A percentile compares a stretch with the other conserved stretches of the same genome.
phyloP scores from a whole-genome alignment of 2,113 vertebrate genomes.

The Megaceryle torquata region DNA sequence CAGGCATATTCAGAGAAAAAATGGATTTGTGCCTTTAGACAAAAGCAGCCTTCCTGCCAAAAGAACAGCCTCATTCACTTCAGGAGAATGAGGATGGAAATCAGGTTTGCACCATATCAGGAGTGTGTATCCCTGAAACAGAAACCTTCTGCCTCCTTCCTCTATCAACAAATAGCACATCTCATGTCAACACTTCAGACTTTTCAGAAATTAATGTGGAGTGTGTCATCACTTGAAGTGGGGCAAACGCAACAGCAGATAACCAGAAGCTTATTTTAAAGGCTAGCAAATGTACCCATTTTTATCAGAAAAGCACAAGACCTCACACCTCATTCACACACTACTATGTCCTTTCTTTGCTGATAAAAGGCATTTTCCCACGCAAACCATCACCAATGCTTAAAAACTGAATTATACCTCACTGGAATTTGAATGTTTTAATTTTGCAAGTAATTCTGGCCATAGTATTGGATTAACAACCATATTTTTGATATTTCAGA shows the following conservation, averaged over 20 bases:
- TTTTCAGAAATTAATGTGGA: neutral
- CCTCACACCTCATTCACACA: neutral
- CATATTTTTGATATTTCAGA: neutral
- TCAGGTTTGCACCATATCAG: neutral
- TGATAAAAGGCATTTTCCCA: neutral
- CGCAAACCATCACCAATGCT: neutral
- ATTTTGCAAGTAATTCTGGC: neutral
- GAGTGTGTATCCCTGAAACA: neutral
- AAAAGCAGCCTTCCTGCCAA: neutral
- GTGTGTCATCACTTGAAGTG: neutral
- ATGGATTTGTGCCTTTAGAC: neutral
- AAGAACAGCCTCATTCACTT: neutral
- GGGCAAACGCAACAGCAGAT: neutral
- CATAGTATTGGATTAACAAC: neutral
- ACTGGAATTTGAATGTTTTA: neutral
- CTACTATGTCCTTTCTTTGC: neutral
- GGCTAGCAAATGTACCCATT: neutral
- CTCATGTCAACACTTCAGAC: neutral
- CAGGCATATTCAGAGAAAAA: neutral
- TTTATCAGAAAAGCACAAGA: neutral
- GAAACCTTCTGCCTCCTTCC: neutral
- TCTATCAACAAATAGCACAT: neutral
- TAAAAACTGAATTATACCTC: neutral
- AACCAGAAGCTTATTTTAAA: neutral
- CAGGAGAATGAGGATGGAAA: neutral